Base-by-base conservation (phyloP, 2,113 vertebrate species). In the Saguinus midas region DNA sequence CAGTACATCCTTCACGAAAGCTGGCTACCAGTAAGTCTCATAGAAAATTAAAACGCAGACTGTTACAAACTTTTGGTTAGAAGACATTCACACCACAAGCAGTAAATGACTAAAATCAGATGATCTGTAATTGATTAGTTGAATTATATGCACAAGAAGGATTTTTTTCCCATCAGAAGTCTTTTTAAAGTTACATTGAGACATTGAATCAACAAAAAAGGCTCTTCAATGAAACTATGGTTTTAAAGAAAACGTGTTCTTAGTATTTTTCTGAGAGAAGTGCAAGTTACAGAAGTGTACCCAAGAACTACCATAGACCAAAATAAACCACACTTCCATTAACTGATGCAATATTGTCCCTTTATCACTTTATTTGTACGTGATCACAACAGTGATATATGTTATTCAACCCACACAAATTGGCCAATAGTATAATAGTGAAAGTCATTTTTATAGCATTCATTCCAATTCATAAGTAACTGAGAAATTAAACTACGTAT, bases 11-110 rank as follows among this genome's bases (percentile, higher is more conserved):
- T 95, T 97, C 97, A 97, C 21, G 95, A 97, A 88, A 97, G 93
- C 48, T 94, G 98, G 97, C 96, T 95, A 96, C 93, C 97, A 97
- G 86, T 93, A 98, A 98, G 92, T 98, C 96, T 94, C 97, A 98
- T n/a, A 96, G 98, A 97, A 98, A 97, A 98, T 98, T 98, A 97
- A 98, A 98, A 97, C 16, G 96, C 76, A 97, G 96, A 92, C 92
- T 97, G 93, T 83, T 94, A 94, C 95, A 35, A 81, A 76, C 92
- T 96, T 81, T 94, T 96, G 80, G 78, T 92, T 97, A 95, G 86
- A 72, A 98, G 94, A 78, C 73, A 97, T 93, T 98, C 88, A 97
- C 48, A 96, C 82, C 86, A 96, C 91, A 97, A 0, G 95, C 75
- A 90, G 58, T 94, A 97, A 98, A 96, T 98, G 96, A 97, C 92